Base-by-base conservation (phyloP, 2,113 vertebrate species). In the Dicerorhinus sumatrensis region DNA sequence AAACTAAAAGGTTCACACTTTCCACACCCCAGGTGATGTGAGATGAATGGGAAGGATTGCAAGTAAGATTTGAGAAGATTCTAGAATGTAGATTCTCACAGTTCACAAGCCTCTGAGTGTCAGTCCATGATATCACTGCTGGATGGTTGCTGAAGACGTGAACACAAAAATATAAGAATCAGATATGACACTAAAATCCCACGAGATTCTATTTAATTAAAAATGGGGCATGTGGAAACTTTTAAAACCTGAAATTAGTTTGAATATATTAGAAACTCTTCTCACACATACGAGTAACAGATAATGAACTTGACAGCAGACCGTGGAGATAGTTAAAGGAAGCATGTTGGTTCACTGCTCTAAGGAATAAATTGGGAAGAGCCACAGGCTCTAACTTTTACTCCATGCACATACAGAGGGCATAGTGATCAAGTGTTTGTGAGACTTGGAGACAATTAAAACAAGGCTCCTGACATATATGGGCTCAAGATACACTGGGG, bases 1-100 rank as follows among this genome's bases (percentile, higher is more conserved):
- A 82, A 95, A 82, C 20, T 56, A 89, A 95, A 89, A 91, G 67
- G 56, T 89, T 97, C 85, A 94, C 95, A 92, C 58, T 63, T 87
- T 87, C 73, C 31, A 29, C 81, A 54, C 69, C 81, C 85, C 95
- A 96, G 94, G 94, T 96, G 96, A 97, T 97, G 94, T 96, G 94
- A 94, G 92, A 96, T 33, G 69, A 97, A 95, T 51, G 63, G 95
- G 65, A 86, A 96, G 83, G 54, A 25, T 63, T 63, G 58, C 29
- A 84, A 84, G 95, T 46, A 80, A 93, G 77, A 96, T 87, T 11
- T 81, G 97, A 95, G 79, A 89, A 90, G 94, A 97, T 88, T 56
- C 92, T 65, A 91, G 70, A 92, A 94, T 72, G 36, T n/a, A 65
- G 63, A 75, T 97, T 92, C 86, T 93, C 92, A 97, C 77, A 85